Base-by-base conservation (phyloP, 2,113 vertebrate genomes). In the Puffinus mauretanicus region DNA sequence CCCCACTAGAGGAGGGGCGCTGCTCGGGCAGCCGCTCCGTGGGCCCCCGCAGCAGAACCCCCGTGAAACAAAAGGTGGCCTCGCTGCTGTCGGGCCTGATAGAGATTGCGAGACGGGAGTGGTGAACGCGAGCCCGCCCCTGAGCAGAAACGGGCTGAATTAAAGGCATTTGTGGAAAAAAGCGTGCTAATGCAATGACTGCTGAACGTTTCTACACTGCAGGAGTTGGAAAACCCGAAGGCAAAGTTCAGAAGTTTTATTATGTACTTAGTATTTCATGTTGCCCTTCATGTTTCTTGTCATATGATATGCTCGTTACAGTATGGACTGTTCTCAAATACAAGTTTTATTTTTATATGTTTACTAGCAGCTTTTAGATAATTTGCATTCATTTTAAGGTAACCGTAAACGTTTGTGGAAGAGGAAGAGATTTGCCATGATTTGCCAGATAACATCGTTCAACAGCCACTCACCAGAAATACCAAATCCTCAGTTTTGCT, bases 201-300 rank as follows among this genome's bases (percentile, higher is more conserved):
- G 21, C 40, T 6, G 16, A 11, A 3, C 7, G 0, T 4, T 13
- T 1, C 25, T 14, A 0, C 20, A 0, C 7, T 2, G 11, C 5
- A 1, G n/a, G 47, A 58, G 16, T 5, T 42, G 36, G 40, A 18
- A 51, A n/a, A 29, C 57, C 21, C 4, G 3, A 18, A 29, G 21
- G 29, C 13, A 3, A 69, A 65, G 54, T 81, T 44, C 6, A 4
- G 36, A 25, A 82, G 42, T 75, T 55, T 20, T 7, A 0, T 24
- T 15, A 7, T 1, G 6, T 8, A 3, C 6, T 18, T 15, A 4
- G 3, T 44, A 0, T 25, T 30, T 47, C 2, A 0, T 1, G 22
- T 24, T 34, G 27, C 8, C 0, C 3, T 42, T 13, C 20, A 8
- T n/a, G 42, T 8, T 3, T 24, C 25, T 10, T 16, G 26, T 51